Percentiles rank a stretch among this genome's conserved stretches.
Conservation (phyloP, 2,113 vertebrate genomes). For the Herpetotheres cachinnans region DNA sequence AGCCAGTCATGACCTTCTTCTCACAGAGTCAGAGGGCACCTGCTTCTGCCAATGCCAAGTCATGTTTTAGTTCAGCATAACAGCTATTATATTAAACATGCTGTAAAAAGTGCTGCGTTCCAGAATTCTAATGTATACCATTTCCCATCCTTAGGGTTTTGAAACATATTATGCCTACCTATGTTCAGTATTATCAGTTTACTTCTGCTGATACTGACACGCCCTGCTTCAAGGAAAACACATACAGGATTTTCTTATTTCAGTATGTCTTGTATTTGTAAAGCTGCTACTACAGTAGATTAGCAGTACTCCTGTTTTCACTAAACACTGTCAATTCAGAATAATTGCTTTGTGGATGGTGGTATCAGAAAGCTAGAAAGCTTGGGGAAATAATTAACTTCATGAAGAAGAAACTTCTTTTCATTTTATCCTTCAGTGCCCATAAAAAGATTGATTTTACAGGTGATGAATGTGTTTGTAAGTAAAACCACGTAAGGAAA, state of each 20-base stretch:
- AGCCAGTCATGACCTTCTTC: background rate
- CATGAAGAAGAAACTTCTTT: background rate
- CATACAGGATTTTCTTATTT: background rate
- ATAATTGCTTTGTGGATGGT: background rate
- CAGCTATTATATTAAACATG: background rate
- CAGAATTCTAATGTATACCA: background rate
- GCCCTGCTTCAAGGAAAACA: background rate
- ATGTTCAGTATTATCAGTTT: background rate
- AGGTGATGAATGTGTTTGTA: background rate
- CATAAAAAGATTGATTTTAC: constrained; percentile 18
- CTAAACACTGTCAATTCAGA: background rate
- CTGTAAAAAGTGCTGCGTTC: background rate
- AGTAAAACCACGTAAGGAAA: background rate
- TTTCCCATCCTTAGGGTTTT: background rate
- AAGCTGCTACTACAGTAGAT: background rate
- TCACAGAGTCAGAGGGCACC: background rate
- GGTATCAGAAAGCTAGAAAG: background rate
- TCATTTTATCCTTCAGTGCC: constrained; percentile 38
- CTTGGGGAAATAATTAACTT: constrained; percentile 25
- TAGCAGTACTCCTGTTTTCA: background rate
- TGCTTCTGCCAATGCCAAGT: background rate
- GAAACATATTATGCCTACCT: background rate
- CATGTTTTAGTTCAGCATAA: background rate
- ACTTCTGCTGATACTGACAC: background rate
- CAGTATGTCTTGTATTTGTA: background rate